Evolutionary conservation across 2,113 vertebrate species (phyloP).

Genomic region (Chaetorhynchus papuensis): DNA sequence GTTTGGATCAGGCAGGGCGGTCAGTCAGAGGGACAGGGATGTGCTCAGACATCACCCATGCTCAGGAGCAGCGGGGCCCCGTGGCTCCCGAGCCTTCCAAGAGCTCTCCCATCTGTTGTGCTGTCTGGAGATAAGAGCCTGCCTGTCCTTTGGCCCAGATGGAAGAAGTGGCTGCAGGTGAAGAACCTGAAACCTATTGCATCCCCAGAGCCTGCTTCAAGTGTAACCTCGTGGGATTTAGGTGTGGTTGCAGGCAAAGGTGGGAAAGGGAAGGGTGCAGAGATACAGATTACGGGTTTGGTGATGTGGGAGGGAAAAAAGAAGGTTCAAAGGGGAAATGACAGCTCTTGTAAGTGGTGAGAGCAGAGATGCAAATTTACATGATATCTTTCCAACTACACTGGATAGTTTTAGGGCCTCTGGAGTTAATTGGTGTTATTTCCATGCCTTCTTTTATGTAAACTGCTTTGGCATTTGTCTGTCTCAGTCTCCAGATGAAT

Average conservation of each 20-base stretch:
- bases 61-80: background rate
- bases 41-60: background rate
- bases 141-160: fast-evolving
- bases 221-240: background rate
- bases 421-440: background rate
- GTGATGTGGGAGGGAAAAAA: background rate
- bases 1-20: background rate
- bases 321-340: background rate
- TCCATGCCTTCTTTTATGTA: background rate
- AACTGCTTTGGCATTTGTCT: background rate
- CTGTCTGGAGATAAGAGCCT: background rate
- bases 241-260: background rate
- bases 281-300: background rate
- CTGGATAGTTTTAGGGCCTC: background rate
- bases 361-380: background rate
- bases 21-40: background rate
- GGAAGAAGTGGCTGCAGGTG: background rate
- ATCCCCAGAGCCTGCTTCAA: background rate
- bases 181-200: background rate
- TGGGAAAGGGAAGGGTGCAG: background rate
- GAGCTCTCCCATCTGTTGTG: background rate
- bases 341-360: background rate
- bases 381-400: background rate
- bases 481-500: background rate
- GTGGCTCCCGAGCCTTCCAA: background rate